phyloP scores from a whole-genome alignment of 2,113 vertebrate species.

The Nansenia antarctica region DNA sequence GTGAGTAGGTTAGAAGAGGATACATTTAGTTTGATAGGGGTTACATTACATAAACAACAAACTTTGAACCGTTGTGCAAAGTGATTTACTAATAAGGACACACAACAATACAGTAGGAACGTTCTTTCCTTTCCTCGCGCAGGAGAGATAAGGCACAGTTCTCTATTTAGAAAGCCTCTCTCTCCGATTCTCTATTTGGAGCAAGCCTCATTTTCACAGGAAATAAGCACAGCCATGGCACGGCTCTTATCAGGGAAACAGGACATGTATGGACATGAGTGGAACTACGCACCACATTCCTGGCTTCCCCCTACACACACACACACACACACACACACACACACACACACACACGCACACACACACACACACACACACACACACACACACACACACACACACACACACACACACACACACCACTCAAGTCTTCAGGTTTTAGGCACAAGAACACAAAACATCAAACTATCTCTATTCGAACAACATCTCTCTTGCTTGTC shows the following conservation, averaged over 20 bases:
- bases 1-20: background rate
- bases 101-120: background rate
- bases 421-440: no score
- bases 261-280: conserved; percentile 30
- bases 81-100: background rate
- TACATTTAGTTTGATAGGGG: background rate
- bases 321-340: no score
- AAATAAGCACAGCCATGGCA: background rate
- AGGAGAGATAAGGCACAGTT: background rate
- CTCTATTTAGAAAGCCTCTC: background rate
- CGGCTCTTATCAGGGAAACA: background rate
- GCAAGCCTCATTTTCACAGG: background rate
- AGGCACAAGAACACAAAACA: no score
- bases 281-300: background rate
- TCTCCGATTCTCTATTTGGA: background rate
- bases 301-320: no score
- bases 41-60: background rate
- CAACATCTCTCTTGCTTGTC: no score
- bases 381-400: no score
- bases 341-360: no score
- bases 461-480: no score
- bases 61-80: background rate
- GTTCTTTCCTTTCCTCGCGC: background rate
- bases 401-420: no score
- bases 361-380: no score